Base-by-base conservation (phyloP, 2,888 invertebrate genomes). In the Monochamus alternatus region DNA sequence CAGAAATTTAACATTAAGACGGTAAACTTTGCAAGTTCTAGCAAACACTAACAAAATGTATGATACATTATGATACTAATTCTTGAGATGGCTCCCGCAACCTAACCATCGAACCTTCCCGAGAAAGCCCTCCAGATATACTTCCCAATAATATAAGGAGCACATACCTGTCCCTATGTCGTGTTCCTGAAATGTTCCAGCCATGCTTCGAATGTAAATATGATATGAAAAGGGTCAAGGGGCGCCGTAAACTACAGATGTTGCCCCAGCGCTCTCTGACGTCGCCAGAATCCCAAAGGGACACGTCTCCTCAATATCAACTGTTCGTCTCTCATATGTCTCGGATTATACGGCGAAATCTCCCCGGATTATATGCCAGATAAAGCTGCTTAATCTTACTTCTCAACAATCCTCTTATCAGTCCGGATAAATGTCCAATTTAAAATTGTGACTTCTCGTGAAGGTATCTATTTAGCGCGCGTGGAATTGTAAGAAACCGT, bases 211-310 rank as follows among this genome's bases (percentile, higher is more conserved):
- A 70, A 75, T 75, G 75, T 70, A 75, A 75, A 75, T 75, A 71
- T 71, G 75, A 75, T 63, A 75, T 70, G 68, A 69, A 75, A 69
- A 70, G 75, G 70, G 75, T 75, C 75, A 70, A 64, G 70, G 52
- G 60, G 44, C 63, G 51, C 70, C 52, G 14, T 75, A 70, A 75
- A 64, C 63, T 65, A 65, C 75, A 75, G 70, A 75, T 71, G 75
- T 70, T 70, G 44, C 44, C n/a, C 43, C 44, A 58, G 43, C 38
- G 38, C 30, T 38, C 32, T 47, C 47, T 14, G 8, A n/a, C 47
- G 32, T 52, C 55, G 22, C 44, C 32, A 22, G 43, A 14, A 43
- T 58, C 32, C 62, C 60, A 58, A 38, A 47, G 60, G 44, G 60
- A 60, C 59, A 60, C 60, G 63, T 63, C 70, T 59, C 59, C 14